phyloP scores from a whole-genome alignment of 1,140 invertebrate species.

The Eurosta solidaginis region DNA sequence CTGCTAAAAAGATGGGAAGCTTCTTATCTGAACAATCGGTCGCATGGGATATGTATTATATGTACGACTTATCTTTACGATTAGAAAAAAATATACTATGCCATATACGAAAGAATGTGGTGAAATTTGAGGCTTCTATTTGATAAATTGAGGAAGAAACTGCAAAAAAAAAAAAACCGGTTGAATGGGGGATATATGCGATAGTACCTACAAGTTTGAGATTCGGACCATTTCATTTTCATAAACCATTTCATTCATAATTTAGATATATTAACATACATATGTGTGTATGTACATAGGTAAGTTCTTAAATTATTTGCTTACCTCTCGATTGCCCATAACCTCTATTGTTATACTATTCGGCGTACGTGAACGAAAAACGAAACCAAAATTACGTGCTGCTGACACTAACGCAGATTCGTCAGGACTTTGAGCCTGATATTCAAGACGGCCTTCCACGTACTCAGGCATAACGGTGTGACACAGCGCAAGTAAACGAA shows the following conservation, averaged over 20 bases:
- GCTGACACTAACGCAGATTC: constrained; percentile 96
- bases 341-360: constrained; percentile 93
- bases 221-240: no score
- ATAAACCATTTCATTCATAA: no score
- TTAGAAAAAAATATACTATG: no score
- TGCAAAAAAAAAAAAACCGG: background rate
- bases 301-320: background rate
- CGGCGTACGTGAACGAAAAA: constrained; percentile 92
- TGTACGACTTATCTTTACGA: no score
- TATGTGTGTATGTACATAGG: no score
- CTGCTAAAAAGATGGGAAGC: no score
- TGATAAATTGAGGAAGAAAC: no score
- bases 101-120: no score
- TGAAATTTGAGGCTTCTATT: no score
- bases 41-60: no score
- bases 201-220: background rate
- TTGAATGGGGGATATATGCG: background rate
- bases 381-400: constrained; percentile 97
- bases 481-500: constrained; percentile 86
- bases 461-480: constrained; percentile 98
- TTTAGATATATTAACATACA: background rate
- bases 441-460: constrained; percentile 69
- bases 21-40: no score
- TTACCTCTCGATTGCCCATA: constrained; percentile 80
- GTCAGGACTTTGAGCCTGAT: constrained; percentile 95